phyloP scores from a whole-genome alignment of 2,113 vertebrate genomes.

The Etia nguti region DNA sequence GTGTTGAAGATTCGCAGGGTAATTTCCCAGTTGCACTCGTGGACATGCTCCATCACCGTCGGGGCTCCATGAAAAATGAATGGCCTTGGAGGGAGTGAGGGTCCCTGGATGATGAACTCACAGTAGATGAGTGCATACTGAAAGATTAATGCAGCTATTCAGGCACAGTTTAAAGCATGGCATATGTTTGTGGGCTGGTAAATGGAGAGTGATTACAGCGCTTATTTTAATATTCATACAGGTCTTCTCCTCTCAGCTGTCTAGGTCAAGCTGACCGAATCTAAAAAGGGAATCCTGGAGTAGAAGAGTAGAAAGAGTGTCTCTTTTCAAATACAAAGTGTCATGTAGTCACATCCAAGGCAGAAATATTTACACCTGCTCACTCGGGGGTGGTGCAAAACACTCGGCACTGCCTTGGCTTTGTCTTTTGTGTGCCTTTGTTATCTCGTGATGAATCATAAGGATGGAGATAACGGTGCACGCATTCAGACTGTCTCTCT shows the following conservation, averaged over 20 bases:
- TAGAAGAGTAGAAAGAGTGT: not conserved
- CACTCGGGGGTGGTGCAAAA: not conserved
- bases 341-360: not conserved
- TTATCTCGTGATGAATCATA: not conserved
- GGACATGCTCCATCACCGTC: slow-evolving; percentile 31
- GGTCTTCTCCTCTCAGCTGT: not conserved
- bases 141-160: slow-evolving; percentile 65
- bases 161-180: slow-evolving; percentile 56
- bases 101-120: slow-evolving; percentile 58
- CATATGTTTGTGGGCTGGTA: slow-evolving; percentile 46
- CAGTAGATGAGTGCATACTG: slow-evolving; percentile 59
- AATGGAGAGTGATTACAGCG: slow-evolving; percentile 43
- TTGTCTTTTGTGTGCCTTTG: not conserved
- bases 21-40: slow-evolving; percentile 22
- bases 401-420: not conserved
- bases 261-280: slow-evolving; percentile 4
- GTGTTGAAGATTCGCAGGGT: slow-evolving; percentile 13
- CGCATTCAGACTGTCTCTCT: not conserved
- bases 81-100: slow-evolving; percentile 31
- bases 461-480: not conserved
- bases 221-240: slow-evolving; percentile 48
- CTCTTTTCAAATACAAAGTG: not conserved
- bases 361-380: not conserved
- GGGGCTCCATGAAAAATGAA: slow-evolving; percentile 60
- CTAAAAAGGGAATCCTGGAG: not conserved